A percentile compares a stretch with the other conserved stretches of the same genome.
Evolutionary conservation across 2,888 invertebrate species (phyloP).

Genomic region (Hyppa rectilinea): DNA sequence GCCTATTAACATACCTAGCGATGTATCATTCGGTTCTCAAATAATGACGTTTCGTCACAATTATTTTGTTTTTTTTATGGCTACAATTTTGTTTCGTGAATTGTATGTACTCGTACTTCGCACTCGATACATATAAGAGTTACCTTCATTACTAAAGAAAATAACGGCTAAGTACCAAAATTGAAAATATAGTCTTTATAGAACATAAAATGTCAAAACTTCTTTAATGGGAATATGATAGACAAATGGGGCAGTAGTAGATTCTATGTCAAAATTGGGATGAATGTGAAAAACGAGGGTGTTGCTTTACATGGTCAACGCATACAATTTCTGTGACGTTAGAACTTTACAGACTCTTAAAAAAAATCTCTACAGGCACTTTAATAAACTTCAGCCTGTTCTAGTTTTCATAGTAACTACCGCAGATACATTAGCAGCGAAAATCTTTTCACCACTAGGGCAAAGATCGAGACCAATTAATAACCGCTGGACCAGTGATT

Average conservation of each 20-base stretch:
- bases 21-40: constrained; percentile 81
- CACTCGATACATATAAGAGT: constrained; percentile 12
- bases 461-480: constrained; percentile 52
- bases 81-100: constrained; percentile 34
- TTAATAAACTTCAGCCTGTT: constrained; percentile 1
- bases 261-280: background rate
- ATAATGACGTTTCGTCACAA: constrained; percentile 70
- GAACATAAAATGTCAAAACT: no score
- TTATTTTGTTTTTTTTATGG: constrained; percentile 43
- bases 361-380: background rate
- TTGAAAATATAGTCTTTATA: constrained; percentile 3
- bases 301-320: no score
- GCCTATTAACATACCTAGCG: constrained; percentile 87
- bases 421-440: constrained; percentile 40
- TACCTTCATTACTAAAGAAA: background rate
- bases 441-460: constrained; percentile 34
- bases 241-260: background rate
- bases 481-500: constrained; percentile 43
- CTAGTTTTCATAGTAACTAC: constrained; percentile 10
- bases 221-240: background rate
- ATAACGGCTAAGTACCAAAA: background rate
- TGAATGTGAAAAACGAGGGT: background rate
- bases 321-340: no score
- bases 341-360: background rate
- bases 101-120: constrained; percentile 26